Percentiles rank a stretch among this genome's conserved stretches.
Conservation (phyloP, 2,797 vertebrate species). For the Hyperoplus lanceolatus region DNA sequence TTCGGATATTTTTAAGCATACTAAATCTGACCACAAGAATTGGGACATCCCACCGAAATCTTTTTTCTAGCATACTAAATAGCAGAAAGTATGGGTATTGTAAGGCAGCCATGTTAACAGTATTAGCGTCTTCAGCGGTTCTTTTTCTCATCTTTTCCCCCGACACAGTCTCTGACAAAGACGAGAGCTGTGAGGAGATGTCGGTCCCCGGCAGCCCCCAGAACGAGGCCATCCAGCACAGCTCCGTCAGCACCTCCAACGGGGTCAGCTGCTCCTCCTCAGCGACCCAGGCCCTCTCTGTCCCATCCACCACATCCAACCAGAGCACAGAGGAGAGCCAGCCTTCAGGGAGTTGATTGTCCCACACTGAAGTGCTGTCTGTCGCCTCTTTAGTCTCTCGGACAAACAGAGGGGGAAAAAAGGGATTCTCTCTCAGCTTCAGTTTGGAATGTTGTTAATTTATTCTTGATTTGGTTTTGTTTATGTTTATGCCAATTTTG, state of each 20-base stretch:
- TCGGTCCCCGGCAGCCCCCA: slow-evolving; percentile 95
- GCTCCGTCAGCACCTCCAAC: slow-evolving; percentile 99
- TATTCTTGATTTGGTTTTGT: slow-evolving; percentile 32
- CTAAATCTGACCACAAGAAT: no score
- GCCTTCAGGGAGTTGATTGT: slow-evolving; percentile 95
- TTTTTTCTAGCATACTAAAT: no score
- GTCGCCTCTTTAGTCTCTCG: slow-evolving; percentile 44
- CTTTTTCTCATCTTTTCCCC: not conserved
- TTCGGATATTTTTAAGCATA: no score
- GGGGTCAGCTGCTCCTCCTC: slow-evolving; percentile 94
- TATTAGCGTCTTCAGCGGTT: not conserved
- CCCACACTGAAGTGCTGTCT: slow-evolving; percentile 57
- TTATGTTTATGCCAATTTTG: slow-evolving; percentile 55
- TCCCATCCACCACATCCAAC: slow-evolving; percentile 86
- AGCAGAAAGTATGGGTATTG: no score
- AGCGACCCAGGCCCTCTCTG: slow-evolving; percentile 84
- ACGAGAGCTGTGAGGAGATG: slow-evolving; percentile 96
- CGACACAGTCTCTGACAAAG: slow-evolving; percentile 91
- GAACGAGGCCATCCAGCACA: slow-evolving; percentile 97
- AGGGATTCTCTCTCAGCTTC: slow-evolving; percentile 64
- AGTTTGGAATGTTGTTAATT: slow-evolving; percentile 64
- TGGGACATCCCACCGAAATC: no score
- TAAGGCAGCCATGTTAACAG: no score
- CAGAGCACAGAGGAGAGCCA: slow-evolving; percentile 94
- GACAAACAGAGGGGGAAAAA: slow-evolving; percentile 46